Evolutionary conservation across 2,888 invertebrate species (phyloP).

Genomic region (Morpho helenor): DNA sequence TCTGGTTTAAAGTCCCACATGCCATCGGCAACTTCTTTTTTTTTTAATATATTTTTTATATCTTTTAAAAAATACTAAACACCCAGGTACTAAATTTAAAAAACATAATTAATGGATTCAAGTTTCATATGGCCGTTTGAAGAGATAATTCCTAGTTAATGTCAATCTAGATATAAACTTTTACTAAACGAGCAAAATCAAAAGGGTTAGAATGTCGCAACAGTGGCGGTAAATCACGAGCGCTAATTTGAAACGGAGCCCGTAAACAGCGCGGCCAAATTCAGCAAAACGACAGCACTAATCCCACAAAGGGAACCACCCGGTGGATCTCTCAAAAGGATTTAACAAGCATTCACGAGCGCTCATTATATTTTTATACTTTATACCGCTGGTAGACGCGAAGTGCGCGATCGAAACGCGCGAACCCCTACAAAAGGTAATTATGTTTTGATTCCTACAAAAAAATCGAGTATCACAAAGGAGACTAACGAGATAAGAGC

Average conservation of each 20-base stretch:
- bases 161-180: too few relatives aligned
- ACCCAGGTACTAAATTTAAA: too few relatives aligned
- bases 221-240: conserved; percentile 61
- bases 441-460: conserved; percentile 79
- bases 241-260: conserved; percentile 73
- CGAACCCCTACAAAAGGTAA: conserved; percentile 79
- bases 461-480: conserved; percentile 77
- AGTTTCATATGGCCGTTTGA: too few relatives aligned
- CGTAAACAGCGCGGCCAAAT: conserved; percentile 47
- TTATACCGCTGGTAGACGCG: conserved; percentile 69
- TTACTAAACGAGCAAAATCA: too few relatives aligned
- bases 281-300: conserved; percentile 53
- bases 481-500: conserved; percentile 79
- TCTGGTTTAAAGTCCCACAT: too few relatives aligned
- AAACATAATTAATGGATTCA: too few relatives aligned
- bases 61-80: too few relatives aligned
- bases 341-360: conserved; percentile 75
- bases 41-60: too few relatives aligned
- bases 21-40: too few relatives aligned
- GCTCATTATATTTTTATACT: conserved; percentile 79
- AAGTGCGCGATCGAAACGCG: conserved; percentile 77
- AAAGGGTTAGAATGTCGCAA: conserved; percentile 44
- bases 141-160: too few relatives aligned
- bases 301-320: conserved; percentile 64
- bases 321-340: conserved; percentile 69